Evolutionary conservation across 2,888 invertebrate species (phyloP).

Genomic region (Amiota minor): DNA sequence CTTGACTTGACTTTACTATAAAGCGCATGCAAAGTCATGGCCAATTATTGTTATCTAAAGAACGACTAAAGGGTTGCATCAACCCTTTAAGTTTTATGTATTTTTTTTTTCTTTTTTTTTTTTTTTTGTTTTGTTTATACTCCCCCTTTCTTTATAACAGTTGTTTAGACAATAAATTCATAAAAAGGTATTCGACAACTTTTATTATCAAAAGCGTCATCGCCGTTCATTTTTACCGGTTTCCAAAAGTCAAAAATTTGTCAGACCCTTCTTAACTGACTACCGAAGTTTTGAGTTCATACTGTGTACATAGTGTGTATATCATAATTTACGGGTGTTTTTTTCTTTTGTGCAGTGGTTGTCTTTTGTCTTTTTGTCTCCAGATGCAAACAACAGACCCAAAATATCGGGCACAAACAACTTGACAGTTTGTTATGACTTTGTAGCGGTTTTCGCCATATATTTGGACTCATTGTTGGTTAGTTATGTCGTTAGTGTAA

Average conservation of each 20-base stretch:
- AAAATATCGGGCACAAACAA: neutral
- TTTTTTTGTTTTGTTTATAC: neutral
- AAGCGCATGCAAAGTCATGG: conserved; percentile 55
- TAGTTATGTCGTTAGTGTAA: conserved; percentile 22
- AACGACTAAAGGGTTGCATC: neutral
- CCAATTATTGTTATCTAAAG: conserved; percentile 53
- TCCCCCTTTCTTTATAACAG: neutral
- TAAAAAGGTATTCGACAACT: neutral
- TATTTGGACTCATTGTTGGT: conserved; percentile 8
- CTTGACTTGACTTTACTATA: no score
- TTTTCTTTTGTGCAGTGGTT: neutral
- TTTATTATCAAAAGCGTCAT: neutral
- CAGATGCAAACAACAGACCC: neutral
- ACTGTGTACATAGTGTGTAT: no score
- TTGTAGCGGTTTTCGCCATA: conserved; percentile 15
- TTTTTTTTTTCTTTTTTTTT: neutral
- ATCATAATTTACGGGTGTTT: conserved; percentile 14
- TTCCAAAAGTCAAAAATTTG: neutral
- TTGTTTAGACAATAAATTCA: conserved; percentile 31
- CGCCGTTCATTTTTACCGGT: neutral
- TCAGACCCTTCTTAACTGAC: neutral
- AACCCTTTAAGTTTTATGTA: conserved; percentile 50
- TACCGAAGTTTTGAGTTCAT: neutral
- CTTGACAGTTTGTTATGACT: conserved; percentile 27
- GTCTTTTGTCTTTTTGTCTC: neutral